Evolutionary conservation across 2,888 invertebrate species (phyloP).

Genomic region (Caenorhabditis sp.): DNA sequence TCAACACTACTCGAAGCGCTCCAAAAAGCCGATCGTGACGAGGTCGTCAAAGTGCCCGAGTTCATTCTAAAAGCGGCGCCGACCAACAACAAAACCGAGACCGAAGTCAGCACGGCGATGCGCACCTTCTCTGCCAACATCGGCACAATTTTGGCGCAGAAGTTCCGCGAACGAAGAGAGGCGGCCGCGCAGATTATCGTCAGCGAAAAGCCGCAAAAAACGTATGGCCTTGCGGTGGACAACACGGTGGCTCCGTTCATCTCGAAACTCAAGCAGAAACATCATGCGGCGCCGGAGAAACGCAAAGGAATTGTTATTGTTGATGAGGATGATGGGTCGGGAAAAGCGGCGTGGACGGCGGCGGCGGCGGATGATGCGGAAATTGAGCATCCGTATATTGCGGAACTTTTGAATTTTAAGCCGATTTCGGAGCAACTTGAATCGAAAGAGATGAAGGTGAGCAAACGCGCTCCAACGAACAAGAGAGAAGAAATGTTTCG

Average conservation of each 20-base stretch:
- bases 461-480: too few relatives aligned
- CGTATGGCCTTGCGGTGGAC: constrained; percentile 28
- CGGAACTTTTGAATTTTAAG: constrained; percentile 57
- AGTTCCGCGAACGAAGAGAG: constrained; percentile 32
- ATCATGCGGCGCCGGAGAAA: constrained; percentile 27
- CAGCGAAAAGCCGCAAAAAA: constrained; percentile 37
- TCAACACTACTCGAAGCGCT: constrained; percentile 52
- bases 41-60: constrained; percentile 49
- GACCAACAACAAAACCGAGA: constrained; percentile 31
- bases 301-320: constrained; percentile 12
- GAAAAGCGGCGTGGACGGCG: constrained; percentile 8
- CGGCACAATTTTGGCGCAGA: constrained; percentile 26
- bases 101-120: constrained; percentile 26
- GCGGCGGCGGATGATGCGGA: constrained; percentile 43
- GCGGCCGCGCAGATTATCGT: constrained; percentile 31
- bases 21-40: constrained; percentile 40
- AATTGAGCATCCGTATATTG: constrained; percentile 59
- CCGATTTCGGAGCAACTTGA: constrained; percentile 43
- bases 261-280: constrained; percentile 44
- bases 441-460: constrained; percentile 15
- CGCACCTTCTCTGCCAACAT: constrained; percentile 41
- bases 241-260: constrained; percentile 53
- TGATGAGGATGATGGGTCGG: constrained; percentile 37
- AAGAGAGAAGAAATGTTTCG: too few relatives aligned
- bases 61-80: constrained; percentile 52